Evolutionary conservation across 2,888 invertebrate species (phyloP).

Genomic region (Margaritifera margaritifera): DNA sequence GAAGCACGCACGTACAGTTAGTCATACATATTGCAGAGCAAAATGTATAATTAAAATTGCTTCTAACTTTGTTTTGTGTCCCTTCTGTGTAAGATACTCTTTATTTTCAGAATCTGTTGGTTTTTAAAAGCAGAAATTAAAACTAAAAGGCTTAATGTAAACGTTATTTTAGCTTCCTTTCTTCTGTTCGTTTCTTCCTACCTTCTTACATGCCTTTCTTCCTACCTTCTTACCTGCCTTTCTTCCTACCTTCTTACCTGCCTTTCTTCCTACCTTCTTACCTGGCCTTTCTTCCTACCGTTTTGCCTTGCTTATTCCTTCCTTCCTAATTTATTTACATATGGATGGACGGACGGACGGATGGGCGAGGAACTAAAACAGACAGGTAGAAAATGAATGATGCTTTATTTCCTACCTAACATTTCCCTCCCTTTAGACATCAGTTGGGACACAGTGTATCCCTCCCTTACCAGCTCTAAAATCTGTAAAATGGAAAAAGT

Average conservation of each 20-base stretch:
- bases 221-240: not conserved
- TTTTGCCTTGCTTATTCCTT: not conserved
- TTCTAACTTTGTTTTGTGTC: too few relatives aligned
- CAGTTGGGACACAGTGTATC: slow-evolving; percentile 57
- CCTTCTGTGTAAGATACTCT: too few relatives aligned
- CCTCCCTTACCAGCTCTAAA: slow-evolving; percentile 68
- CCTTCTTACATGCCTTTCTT: not conserved
- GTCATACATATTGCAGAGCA: too few relatives aligned
- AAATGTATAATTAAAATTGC: too few relatives aligned
- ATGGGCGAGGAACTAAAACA: not conserved
- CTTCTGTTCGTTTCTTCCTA: too few relatives aligned
- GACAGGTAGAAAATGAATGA: not conserved
- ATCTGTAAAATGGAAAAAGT: slow-evolving; percentile 45
- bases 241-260: not conserved
- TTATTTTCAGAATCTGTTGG: too few relatives aligned
- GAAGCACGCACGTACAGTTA: too few relatives aligned
- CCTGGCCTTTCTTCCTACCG: not conserved
- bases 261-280: not conserved
- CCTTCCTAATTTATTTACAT: too few relatives aligned
- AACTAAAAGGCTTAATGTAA: too few relatives aligned
- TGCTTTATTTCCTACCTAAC: slow-evolving; percentile 50
- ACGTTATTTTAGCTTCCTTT: too few relatives aligned
- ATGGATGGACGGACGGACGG: too few relatives aligned
- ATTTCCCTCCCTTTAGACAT: slow-evolving; percentile 63
- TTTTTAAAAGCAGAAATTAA: too few relatives aligned